These are phyloP conservation scores for Geodia barretti DNA, from an alignment of 37 sponge, comb jelly and placozoan genomes.

Conservation along the genomic window DNA sequence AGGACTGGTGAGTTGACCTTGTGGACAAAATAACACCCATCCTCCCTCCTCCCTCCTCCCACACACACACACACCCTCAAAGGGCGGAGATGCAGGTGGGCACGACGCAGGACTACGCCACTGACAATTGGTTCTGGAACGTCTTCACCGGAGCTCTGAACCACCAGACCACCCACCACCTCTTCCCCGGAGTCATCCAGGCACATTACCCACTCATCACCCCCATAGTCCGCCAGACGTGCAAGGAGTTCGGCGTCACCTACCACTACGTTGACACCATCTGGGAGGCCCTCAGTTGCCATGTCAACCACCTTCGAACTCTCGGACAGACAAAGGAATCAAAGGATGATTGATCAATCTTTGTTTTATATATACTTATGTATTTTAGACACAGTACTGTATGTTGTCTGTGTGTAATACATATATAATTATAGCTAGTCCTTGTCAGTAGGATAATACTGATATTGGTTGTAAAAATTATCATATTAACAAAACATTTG, in stretches of 20 bases:
- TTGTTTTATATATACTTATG: not conserved
- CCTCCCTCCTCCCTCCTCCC: too few relatives aligned
- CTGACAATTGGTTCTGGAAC: conserved; percentile 92
- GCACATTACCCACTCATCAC: conserved; percentile 85
- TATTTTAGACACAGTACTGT: not conserved
- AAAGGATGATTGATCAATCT: too few relatives aligned
- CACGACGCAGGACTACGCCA: conserved; percentile 90
- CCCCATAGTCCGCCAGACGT: conserved; percentile 83
- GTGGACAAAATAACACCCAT: too few relatives aligned
- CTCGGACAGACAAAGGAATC: conserved; percentile 61
- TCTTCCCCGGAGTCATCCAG: conserved; percentile 90
- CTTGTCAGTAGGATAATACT: too few relatives aligned
- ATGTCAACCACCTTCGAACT: conserved; percentile 78
- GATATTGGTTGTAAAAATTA: too few relatives aligned
- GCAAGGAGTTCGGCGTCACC: conserved; percentile 84
- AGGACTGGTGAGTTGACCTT: conserved; percentile 85
- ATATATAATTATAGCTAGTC: not conserved
- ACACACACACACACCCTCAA: too few relatives aligned
- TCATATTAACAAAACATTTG: too few relatives aligned
- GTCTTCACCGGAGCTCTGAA: conserved; percentile 88
- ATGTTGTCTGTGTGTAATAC: not conserved
- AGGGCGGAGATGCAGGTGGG: conserved; percentile 92
- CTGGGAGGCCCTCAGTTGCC: conserved; percentile 80
- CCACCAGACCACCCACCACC: conserved; percentile 91
- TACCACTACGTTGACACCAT: conserved; percentile 87